A percentile compares a stretch with the other conserved stretches of the same genome.
Conservation (phyloP, 92 coral and sea anemone genomes). For the Palythoa grandiflora region DNA sequence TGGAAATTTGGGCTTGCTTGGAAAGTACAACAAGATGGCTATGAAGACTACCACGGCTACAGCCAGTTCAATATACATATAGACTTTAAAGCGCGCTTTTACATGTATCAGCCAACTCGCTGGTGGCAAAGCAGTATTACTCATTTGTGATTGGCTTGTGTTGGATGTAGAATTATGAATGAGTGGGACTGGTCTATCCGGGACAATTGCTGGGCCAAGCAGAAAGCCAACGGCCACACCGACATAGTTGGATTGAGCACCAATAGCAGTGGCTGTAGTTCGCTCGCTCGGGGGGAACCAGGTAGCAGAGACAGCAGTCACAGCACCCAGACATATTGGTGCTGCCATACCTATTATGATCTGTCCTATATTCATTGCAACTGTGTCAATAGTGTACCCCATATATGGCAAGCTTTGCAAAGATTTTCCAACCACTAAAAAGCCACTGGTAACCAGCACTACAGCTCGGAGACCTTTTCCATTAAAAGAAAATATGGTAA, state of each 20-base stretch:
- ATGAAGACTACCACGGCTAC: constrained; percentile 16
- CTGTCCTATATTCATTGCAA: constrained; percentile 32
- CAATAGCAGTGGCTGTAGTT: constrained; percentile 30
- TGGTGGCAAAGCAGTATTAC: not conserved
- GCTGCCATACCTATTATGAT: constrained; percentile 23
- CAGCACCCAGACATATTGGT: constrained; percentile 36
- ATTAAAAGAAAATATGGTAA: not conserved
- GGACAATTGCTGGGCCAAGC: constrained; percentile 19
- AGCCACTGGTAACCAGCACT: constrained; percentile 15
- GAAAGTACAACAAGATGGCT: constrained; percentile 69
- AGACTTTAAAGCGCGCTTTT: constrained; percentile 23
- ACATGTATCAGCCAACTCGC: not conserved
- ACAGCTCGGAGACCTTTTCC: constrained; percentile 36
- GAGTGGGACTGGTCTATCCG: not conserved
- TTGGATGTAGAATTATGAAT: not conserved
- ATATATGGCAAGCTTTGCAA: constrained; percentile 19
- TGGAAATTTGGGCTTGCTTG: constrained; percentile 75
- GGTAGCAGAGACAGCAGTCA: constrained; percentile 26
- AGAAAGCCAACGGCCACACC: constrained; percentile 33
- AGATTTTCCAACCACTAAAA: constrained; percentile 30
- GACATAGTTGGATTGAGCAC: constrained; percentile 16
- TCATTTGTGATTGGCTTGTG: not conserved
- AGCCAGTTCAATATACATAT: constrained; percentile 51
- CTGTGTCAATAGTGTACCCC: not conserved
- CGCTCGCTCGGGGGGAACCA: constrained; percentile 40